Evolutionary conservation across 2,888 invertebrate genomes (phyloP), one percentile per base, ranked within the genome.

Genomic region (Schizaphis graminum): DNA sequence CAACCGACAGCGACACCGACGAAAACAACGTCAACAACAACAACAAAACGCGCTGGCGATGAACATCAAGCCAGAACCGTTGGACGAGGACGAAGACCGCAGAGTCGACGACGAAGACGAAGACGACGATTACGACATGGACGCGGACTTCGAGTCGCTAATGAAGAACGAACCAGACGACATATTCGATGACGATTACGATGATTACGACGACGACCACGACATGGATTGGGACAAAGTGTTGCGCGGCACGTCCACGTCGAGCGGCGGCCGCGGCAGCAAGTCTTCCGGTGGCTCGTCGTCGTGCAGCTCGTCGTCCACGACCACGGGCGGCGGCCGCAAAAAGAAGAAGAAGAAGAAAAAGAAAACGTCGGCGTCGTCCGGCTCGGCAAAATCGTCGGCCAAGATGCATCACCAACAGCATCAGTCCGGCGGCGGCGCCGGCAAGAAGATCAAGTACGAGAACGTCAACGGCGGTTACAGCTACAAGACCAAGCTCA

Each of bases 401-500:
- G 49, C 77, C 2, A 91, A 84, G 56, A 84, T 53, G 16, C 77
- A 49, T 13, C 47, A 67, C 21, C 92, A 53, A 0, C 92, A 88
- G 3, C 87, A 88, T 28, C 61, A 41, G 49, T 49, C 41, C 24
- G 47, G 61, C 67, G 8, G 11, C 77, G 44, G 56, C 11, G 35
- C n/a, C 10, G 94, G 94, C n/a, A 94, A 94, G 24, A 94, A 91
- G n/a, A 90, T 91, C 91, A 94, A 94, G 53, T 91, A 44, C 91
- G 93, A 93, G 49, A 47, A 35, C 57, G 89, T 56, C 84, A 35
- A 35, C 28, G 93, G 67, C 89, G 35, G 47, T 47, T 94, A 94
- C 91, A 94, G n/a, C 13, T 94, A 94, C 91, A 94, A 94, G 41
- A 94, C 94, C 21, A 94, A 94, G 44, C 94, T 94, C 24, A 94